phyloP scores from a whole-genome alignment of 2,113 vertebrate species.

The Telmatochromis brachygnathus region DNA sequence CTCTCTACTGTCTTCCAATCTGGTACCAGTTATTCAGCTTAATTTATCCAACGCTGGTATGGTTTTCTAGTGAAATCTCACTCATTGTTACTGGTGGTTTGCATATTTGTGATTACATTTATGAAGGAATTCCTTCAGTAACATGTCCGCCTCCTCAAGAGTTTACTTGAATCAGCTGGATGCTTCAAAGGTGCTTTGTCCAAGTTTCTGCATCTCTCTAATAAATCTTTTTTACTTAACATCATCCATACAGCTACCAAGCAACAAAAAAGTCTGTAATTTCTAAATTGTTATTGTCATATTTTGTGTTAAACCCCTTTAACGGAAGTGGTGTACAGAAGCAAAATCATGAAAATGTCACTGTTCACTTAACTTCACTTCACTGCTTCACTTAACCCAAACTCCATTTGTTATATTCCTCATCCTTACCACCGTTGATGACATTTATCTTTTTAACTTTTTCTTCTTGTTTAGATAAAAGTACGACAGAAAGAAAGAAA shows the following conservation, averaged over 20 bases:
- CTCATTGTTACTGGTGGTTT: not conserved
- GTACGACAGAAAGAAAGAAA: not conserved
- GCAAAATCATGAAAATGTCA: not conserved
- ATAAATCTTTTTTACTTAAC: not conserved
- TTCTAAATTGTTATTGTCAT: not conserved
- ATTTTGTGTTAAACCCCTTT: not conserved
- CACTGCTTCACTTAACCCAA: not conserved
- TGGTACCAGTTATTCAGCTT: not conserved
- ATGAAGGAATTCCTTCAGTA: not conserved
- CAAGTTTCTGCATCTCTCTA: not conserved
- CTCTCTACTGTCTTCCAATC: not conserved
- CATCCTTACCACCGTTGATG: not conserved
- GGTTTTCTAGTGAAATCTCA: not conserved
- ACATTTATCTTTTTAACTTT: not conserved
- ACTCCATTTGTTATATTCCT: not conserved
- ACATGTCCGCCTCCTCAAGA: not conserved
- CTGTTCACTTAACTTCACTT: not conserved
- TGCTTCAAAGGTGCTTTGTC: not conserved
- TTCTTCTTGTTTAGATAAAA: not conserved
- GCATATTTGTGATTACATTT: not conserved
- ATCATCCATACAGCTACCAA: not conserved
- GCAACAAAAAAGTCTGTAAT: not conserved
- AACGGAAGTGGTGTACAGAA: not conserved
- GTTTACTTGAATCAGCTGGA: not conserved
- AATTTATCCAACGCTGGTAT: not conserved